Base-by-base conservation (phyloP, 1,140 invertebrate species). In the Bombus cullumanus region DNA sequence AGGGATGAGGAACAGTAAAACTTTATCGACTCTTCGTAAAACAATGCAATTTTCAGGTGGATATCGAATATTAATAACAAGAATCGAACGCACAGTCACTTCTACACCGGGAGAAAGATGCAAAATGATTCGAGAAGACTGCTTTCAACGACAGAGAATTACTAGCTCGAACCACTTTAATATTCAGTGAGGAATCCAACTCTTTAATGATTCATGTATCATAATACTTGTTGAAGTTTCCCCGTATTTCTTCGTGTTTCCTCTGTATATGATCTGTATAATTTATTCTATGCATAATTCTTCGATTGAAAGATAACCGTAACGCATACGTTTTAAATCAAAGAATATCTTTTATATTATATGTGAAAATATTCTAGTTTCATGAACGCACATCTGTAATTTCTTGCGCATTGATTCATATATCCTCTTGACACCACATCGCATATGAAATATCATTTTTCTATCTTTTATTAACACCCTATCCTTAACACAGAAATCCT, bases 1-100 rank as follows among this genome's bases (percentile, higher is more conserved):
- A 41, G 1, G 41, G 9, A 47, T 15, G 64, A 84, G 9, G 31
- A 80, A 47, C 76, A 53, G 73, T 85, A 85, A 80, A 85, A 73
- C 66, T 80, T 73, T 80, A 85, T 71, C 31, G 75, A 71, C n/a
- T 59, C 47, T n/a, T 62, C 81, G 74, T 83, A 83, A 83, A 78
- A 69, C 74, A 83, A 78, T 83, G 81, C 81, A 69, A 83, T 85
- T 85, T 71, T 72, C 83, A 64, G 34, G 3, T 71, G 31, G 76
- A 71, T 79, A 79, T 77, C 74, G 62, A 37, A 37, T 73, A 85
- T 85, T 80, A 80, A 80, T 85, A 85, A 78, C 74, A 39, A 62
- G 80, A 59, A 31, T 5, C 47, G 34, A 41, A 47, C 43, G 53
- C 31, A 28, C n/a, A 22, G 2, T 59, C 12, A 1, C 5, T 10